phyloP scores from a whole-genome alignment of 2,797 vertebrate species.

The Fistularia tabacaria region DNA sequence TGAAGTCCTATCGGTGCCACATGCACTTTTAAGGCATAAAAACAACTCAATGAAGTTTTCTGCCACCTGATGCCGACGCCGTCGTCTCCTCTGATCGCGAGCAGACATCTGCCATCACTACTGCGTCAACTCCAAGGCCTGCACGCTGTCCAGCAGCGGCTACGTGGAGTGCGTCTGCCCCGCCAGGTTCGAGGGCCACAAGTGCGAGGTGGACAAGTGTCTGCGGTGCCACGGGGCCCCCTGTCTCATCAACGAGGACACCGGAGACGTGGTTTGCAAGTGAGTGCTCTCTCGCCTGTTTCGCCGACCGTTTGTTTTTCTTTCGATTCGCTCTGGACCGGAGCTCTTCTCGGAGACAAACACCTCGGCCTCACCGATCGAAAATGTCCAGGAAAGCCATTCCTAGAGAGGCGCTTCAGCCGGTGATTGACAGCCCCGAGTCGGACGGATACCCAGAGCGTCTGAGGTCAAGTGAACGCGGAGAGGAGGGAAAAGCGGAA shows the following conservation, averaged over 20 bases:
- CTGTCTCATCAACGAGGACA: constrained; percentile 86
- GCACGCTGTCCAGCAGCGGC: constrained; percentile 86
- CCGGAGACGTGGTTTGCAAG: constrained; percentile 90
- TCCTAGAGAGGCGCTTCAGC: too few relatives aligned
- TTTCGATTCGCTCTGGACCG: not conserved
- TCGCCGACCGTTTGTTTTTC: constrained; percentile 5
- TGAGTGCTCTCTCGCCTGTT: constrained; percentile 68
- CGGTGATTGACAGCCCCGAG: too few relatives aligned
- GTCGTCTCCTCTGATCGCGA: not conserved
- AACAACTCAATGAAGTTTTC: constrained; percentile 45
- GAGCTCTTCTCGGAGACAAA: too few relatives aligned
- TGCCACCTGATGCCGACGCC: constrained; percentile 6
- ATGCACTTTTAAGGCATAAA: constrained; percentile 56
- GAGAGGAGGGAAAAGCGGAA: too few relatives aligned
- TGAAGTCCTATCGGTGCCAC: constrained; percentile 72
- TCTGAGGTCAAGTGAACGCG: too few relatives aligned
- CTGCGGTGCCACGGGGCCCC: constrained; percentile 87
- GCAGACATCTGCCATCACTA: constrained; percentile 89
- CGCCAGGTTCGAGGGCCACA: constrained; percentile 85
- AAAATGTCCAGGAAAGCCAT: too few relatives aligned
- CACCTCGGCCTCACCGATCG: too few relatives aligned
- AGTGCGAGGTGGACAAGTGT: constrained; percentile 95
- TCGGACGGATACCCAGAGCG: too few relatives aligned
- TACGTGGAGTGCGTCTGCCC: constrained; percentile 92
- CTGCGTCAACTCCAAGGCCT: constrained; percentile 94